Evolutionary conservation across 2,113 vertebrate species (phyloP).

Genomic region (Ctenomys sociabilis): DNA sequence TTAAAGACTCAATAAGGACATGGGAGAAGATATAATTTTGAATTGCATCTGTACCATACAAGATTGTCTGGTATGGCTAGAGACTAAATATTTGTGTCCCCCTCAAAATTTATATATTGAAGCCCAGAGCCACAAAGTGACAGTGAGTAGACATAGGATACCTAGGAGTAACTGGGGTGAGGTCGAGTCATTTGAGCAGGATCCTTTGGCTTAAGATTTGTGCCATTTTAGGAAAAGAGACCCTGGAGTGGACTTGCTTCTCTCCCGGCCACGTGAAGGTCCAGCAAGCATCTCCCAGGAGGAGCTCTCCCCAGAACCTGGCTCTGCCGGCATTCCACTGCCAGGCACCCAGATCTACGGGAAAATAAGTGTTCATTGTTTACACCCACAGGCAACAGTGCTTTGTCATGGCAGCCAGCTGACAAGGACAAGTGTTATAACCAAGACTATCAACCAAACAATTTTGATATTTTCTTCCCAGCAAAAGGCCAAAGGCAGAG

Average conservation of each 20-base stretch:
- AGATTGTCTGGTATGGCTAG: not conserved
- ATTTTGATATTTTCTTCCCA: not conserved
- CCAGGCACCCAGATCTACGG: not conserved
- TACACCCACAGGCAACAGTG: too few relatives aligned
- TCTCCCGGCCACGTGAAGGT: not conserved
- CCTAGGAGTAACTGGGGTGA: not conserved
- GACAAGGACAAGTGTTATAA: not conserved
- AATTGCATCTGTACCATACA: not conserved
- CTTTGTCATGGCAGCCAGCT: not conserved
- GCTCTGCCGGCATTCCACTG: not conserved
- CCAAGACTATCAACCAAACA: not conserved
- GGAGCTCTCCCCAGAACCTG: too few relatives aligned
- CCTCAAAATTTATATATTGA: not conserved
- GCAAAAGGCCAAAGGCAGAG: not conserved
- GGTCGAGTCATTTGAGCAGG: rapidly evolving
- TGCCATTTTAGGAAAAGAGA: not conserved
- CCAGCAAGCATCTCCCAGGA: too few relatives aligned
- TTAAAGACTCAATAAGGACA: not conserved
- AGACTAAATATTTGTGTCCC: not conserved
- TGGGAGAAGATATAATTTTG: not conserved
- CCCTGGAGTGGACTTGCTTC: not conserved
- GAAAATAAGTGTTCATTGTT: too few relatives aligned
- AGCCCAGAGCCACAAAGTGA: not conserved
- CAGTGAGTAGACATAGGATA: rapidly evolving
- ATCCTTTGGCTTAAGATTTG: not conserved